Conservation (phyloP, 2,888 invertebrate species). For the Drosophila borealis region DNA sequence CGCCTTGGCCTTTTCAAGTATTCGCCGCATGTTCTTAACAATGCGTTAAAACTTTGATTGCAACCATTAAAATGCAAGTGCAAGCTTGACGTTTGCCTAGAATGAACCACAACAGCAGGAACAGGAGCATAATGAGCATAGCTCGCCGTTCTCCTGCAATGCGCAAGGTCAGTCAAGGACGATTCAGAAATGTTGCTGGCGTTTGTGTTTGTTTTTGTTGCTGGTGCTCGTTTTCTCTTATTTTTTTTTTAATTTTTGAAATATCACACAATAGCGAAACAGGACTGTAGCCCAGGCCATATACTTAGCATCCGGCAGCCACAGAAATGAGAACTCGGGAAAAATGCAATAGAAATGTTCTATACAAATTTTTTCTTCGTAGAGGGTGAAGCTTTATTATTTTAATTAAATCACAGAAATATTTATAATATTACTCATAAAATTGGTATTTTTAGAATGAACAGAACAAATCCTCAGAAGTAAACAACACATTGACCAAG, state of each 20-base stretch:
- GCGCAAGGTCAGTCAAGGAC: constrained; percentile 75
- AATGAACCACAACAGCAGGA: constrained; percentile 28
- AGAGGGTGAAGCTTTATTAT: too few relatives aligned
- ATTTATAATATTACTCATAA: too few relatives aligned
- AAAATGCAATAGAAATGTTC: constrained; percentile 36
- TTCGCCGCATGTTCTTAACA: constrained; percentile 57
- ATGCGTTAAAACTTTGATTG: constrained; percentile 77
- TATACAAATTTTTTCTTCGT: too few relatives aligned
- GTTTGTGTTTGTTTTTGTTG: constrained; percentile 9
- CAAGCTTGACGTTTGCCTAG: constrained; percentile 51
- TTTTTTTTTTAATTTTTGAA: constrained; percentile 26
- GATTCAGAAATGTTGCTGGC: constrained; percentile 53
- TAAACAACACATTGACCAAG: too few relatives aligned
- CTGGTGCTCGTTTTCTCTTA: constrained; percentile 16
- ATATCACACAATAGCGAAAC: constrained; percentile 49
- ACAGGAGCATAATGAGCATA: constrained; percentile 65
- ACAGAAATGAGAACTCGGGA: constrained; percentile 64
- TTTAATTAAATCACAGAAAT: too few relatives aligned
- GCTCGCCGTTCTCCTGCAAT: constrained; percentile 59
- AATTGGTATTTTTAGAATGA: too few relatives aligned
- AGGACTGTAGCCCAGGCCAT: constrained; percentile 25
- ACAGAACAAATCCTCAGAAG: too few relatives aligned
- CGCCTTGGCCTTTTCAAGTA: constrained; percentile 51
- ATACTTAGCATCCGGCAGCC: constrained; percentile 52
- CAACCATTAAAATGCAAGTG: constrained; percentile 73